Conservation (phyloP, 2,888 invertebrate genomes). For the Brenthis ino region DNA sequence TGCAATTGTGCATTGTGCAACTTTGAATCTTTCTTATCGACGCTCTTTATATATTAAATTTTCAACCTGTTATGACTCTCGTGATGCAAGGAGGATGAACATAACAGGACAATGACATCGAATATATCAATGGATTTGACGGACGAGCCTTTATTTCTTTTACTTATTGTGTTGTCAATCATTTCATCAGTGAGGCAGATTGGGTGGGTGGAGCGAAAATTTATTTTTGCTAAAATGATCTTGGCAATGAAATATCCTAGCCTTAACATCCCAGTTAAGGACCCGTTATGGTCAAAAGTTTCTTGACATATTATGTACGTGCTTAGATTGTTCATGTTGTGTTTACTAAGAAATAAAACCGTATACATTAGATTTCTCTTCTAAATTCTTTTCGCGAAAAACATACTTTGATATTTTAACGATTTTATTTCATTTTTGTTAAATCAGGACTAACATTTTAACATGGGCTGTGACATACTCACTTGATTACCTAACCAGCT, state of each 20-base stretch:
- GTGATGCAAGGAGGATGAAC: slow-evolving; percentile 39
- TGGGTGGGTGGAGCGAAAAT: slow-evolving; percentile 29
- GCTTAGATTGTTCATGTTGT: slow-evolving; percentile 15
- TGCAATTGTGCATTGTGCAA: slow-evolving; percentile 29
- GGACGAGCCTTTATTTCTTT: slow-evolving; percentile 45
- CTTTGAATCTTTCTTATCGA: slow-evolving; percentile 29
- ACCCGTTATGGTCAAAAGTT: slow-evolving; percentile 28
- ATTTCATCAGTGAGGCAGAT: slow-evolving; percentile 32
- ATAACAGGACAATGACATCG: slow-evolving; percentile 59
- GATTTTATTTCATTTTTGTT: neutral
- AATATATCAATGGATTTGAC: slow-evolving; percentile 49
- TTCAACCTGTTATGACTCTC: slow-evolving; percentile 36
- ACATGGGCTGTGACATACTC: slow-evolving; percentile 19
- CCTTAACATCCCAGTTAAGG: slow-evolving; percentile 29
- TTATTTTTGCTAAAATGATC: slow-evolving; percentile 31
- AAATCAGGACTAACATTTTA: neutral
- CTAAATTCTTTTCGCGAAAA: neutral
- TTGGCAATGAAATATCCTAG: slow-evolving; percentile 34
- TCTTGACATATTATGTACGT: neutral
- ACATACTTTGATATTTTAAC: neutral
- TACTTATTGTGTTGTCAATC: slow-evolving; percentile 55
- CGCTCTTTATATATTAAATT: slow-evolving; percentile 27
- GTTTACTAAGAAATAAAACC: slow-evolving; percentile 7
- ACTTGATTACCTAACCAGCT: slow-evolving; percentile 28
- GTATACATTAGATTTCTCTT: neutral